Percentiles rank a stretch among this genome's conserved stretches.
These are phyloP conservation scores for Tricholauxania praeusta DNA, from an alignment of 2,888 invertebrate species.

Conservation along the genomic window DNA sequence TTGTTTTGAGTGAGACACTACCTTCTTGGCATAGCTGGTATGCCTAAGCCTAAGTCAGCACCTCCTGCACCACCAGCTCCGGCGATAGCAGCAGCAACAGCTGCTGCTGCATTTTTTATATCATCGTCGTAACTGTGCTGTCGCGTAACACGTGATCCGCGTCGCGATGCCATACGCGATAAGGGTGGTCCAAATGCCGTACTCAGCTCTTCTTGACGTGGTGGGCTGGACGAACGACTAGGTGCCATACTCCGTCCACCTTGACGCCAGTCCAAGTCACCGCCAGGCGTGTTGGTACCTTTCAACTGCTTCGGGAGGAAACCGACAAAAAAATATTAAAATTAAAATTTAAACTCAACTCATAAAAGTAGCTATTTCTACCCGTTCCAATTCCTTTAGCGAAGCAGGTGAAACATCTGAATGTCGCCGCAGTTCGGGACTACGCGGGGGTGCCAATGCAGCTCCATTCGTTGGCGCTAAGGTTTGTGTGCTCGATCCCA, in stretches of 20 bases:
- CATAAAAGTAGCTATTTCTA: slow-evolving; percentile 63
- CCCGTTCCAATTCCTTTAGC: slow-evolving; percentile 89
- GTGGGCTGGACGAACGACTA: slow-evolving; percentile 74
- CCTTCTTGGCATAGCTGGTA: slow-evolving; percentile 83
- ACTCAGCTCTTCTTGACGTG: slow-evolving; percentile 66
- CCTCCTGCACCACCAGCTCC: slow-evolving; percentile 42
- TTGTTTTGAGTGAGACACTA: slow-evolving; percentile 52
- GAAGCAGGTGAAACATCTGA: slow-evolving; percentile 91
- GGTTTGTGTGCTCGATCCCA: slow-evolving; percentile 72
- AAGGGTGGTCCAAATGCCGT: slow-evolving; percentile 57
- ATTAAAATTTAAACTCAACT: not conserved
- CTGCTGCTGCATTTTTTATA: slow-evolving; percentile 67
- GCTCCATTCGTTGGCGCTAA: slow-evolving; percentile 65
- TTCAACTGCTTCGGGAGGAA: slow-evolving; percentile 71
- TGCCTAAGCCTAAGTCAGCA: slow-evolving; percentile 72
- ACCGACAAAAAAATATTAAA: not conserved
- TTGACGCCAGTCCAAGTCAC: slow-evolving; percentile 71
- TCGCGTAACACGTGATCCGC: slow-evolving; percentile 75
- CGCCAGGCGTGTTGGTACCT: slow-evolving; percentile 72
- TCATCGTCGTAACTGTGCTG: slow-evolving; percentile 91
- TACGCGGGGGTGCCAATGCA: slow-evolving; percentile 83
- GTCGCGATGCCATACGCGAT: slow-evolving; percentile 69
- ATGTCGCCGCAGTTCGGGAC: slow-evolving; percentile 84
- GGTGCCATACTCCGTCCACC: slow-evolving; percentile 74
- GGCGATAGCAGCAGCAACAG: slow-evolving; percentile 49